Evolutionary conservation across 1,140 invertebrate genomes (phyloP).

Genomic region (Hyles vespertilio): DNA sequence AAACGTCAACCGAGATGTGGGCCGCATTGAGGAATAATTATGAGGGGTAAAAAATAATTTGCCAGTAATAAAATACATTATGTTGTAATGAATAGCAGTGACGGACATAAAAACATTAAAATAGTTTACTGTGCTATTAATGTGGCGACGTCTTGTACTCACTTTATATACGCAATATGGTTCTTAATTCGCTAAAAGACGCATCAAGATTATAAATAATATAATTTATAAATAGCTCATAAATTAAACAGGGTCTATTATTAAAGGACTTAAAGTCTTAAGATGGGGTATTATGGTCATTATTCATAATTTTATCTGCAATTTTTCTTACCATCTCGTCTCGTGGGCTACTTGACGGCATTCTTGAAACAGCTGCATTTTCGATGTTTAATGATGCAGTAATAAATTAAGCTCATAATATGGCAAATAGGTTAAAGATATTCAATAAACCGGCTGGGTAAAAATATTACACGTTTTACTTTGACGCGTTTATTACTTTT

Average conservation of each 20-base stretch:
- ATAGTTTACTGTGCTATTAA: no score
- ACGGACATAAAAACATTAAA: no score
- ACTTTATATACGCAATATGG: constrained; percentile 4
- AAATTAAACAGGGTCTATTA: constrained; percentile 4
- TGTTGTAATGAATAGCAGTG: no score
- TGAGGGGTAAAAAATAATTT: no score
- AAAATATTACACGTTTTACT: no score
- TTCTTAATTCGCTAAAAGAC: neutral
- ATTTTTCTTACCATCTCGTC: constrained; percentile 1
- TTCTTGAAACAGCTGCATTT: constrained; percentile 3
- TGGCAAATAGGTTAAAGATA: no score
- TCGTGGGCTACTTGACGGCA: neutral
- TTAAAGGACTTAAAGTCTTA: neutral
- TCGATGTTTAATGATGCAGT: neutral
- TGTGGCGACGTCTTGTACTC: neutral
- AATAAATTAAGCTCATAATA: constrained; percentile 3
- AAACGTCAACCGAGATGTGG: constrained; percentile 1
- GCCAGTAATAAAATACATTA: no score
- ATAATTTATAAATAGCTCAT: no score
- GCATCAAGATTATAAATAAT: constrained; percentile 1
- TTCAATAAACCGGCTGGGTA: no score
- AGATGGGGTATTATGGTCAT: neutral
- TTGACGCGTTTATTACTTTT: no score
- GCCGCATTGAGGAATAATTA: neutral
- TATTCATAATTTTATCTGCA: constrained; percentile 6